Evolutionary conservation across 2,113 vertebrate genomes (phyloP).

Genomic region (Psilopsiagon aymara): DNA sequence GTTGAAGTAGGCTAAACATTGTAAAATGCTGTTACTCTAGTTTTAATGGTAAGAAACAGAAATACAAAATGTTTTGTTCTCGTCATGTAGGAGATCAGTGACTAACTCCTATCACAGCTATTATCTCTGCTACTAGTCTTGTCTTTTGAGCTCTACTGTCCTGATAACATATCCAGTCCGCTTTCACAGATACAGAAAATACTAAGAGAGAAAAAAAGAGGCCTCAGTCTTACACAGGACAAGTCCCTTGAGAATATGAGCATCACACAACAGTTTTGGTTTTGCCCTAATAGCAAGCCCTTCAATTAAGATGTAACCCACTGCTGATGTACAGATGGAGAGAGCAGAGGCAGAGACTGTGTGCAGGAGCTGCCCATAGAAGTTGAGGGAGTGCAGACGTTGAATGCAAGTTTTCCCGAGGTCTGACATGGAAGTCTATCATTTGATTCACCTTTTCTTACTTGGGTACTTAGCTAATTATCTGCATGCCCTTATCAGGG

Average conservation of each 20-base stretch:
- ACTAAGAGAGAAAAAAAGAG: not conserved
- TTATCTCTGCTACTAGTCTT: not conserved
- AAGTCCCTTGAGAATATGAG: not conserved
- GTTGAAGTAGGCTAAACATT: not conserved
- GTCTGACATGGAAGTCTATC: not conserved
- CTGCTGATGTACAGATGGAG: not conserved
- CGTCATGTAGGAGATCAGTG: not conserved
- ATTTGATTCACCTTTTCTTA: not conserved
- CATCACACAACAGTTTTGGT: not conserved
- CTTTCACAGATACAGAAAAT: not conserved
- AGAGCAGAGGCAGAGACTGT: rapidly evolving
- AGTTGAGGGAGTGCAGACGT: not conserved
- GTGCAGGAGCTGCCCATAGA: not conserved
- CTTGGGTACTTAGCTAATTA: not conserved
- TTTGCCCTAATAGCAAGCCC: not conserved
- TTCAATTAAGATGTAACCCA: not conserved
- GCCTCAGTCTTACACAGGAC: not conserved
- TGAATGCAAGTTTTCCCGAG: not conserved
- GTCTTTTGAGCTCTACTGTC: not conserved
- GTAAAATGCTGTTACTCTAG: not conserved
- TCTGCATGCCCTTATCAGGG: not conserved
- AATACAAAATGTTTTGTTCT: not conserved
- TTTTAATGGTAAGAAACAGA: not conserved
- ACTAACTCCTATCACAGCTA: not conserved
- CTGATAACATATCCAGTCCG: not conserved